Evolutionary conservation across 2,113 vertebrate genomes (phyloP).

Genomic region (Sakesphorus luctuosus): DNA sequence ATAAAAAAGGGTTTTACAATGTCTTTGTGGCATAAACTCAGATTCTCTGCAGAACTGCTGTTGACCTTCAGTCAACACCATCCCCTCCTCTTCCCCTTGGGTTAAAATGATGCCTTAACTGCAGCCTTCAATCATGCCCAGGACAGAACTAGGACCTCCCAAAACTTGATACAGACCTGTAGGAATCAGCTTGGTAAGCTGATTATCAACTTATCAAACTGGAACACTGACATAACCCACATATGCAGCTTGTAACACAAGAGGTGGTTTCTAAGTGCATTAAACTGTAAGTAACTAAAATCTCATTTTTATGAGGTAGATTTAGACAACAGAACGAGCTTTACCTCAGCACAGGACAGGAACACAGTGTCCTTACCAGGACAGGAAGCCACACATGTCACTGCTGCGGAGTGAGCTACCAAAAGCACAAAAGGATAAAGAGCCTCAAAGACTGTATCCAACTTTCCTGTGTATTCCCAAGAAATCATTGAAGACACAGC

Average conservation of each 20-base stretch:
- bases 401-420: slow-evolving; percentile 85
- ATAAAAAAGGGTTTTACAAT: not conserved
- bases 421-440: slow-evolving; percentile 40
- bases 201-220: not conserved
- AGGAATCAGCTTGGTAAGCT: not conserved
- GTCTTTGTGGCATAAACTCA: not conserved
- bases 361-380: slow-evolving; percentile 89
- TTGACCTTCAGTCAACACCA: not conserved
- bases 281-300: not conserved
- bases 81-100: not conserved
- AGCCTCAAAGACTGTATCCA: not conserved
- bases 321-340: not conserved
- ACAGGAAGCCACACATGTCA: slow-evolving; percentile 87
- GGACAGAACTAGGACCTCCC: not conserved
- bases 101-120: not conserved
- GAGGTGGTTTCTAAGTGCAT: not conserved
- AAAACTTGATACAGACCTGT: not conserved
- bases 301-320: not conserved
- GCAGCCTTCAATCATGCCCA: not conserved
- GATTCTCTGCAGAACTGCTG: not conserved
- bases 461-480: not conserved
- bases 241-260: not conserved
- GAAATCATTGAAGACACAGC: not conserved
- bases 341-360: slow-evolving; percentile 92
- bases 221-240: not conserved